These are phyloP conservation scores for Arothron firmamentum DNA, from an alignment of 2,113 vertebrate species.

Conservation along the genomic window DNA sequence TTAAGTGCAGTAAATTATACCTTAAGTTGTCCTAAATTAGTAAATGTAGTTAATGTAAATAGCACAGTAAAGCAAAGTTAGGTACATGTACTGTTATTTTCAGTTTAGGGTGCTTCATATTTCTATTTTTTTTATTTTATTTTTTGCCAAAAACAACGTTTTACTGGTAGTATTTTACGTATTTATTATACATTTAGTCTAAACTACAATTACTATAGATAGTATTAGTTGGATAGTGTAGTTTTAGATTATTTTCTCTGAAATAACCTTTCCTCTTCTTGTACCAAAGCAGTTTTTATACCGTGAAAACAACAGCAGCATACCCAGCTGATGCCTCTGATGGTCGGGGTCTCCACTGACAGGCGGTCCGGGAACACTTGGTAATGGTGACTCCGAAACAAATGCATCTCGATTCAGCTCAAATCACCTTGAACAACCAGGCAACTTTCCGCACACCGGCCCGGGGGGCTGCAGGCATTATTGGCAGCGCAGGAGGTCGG, in stretches of 20 bases:
- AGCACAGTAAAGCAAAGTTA: no score
- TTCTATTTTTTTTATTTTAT: no score
- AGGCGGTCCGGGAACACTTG: constrained; percentile 80
- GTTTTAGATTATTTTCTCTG: background rate
- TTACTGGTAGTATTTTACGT: background rate
- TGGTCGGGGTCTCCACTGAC: constrained; percentile 64
- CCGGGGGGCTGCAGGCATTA: constrained; percentile 36
- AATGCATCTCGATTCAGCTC: constrained; percentile 78
- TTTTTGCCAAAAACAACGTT: no score
- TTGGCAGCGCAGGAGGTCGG: constrained; percentile 4
- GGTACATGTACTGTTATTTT: no score
- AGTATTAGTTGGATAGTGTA: background rate
- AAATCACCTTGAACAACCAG: constrained; percentile 7
- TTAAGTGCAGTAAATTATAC: background rate
- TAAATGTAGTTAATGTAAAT: no score
- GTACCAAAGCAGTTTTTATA: background rate
- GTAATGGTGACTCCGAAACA: constrained; percentile 86
- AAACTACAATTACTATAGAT: background rate
- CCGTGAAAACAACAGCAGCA: constrained; percentile 16
- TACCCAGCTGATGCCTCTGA: constrained; percentile 90
- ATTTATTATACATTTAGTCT: background rate
- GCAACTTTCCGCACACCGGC: constrained; percentile 37
- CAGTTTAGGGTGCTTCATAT: no score
- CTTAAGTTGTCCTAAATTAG: background rate
- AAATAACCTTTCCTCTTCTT: background rate